phyloP scores from a whole-genome alignment of 2,888 invertebrate genomes.

The Mythimna loreyi region DNA sequence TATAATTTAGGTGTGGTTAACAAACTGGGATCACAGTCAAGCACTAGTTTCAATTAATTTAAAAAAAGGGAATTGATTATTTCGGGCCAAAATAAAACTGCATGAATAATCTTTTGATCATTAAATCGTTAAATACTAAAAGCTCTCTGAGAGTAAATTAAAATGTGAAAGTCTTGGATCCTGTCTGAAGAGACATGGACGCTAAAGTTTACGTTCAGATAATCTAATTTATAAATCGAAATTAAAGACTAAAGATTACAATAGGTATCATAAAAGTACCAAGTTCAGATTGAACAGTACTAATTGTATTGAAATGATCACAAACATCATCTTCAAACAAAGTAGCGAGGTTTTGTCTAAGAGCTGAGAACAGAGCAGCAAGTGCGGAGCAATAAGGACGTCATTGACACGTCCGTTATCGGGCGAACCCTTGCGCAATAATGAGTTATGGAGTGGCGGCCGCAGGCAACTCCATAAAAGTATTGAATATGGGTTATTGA shows the following conservation, averaged over 20 bases:
- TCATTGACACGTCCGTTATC: conserved; percentile 78
- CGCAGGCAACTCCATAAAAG: conserved; percentile 87
- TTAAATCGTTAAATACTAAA: neutral
- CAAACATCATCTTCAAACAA: conserved; percentile 4
- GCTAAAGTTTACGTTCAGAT: neutral
- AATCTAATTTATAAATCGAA: too few relatives aligned
- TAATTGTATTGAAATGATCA: conserved; percentile 11
- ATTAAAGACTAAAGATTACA: neutral
- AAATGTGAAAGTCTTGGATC: neutral
- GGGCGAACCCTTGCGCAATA: conserved; percentile 83
- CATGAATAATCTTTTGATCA: neutral
- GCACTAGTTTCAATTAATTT: too few relatives aligned
- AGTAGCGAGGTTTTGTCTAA: conserved; percentile 3
- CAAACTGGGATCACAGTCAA: too few relatives aligned
- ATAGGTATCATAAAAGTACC: neutral
- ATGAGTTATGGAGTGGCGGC: conserved; percentile 87
- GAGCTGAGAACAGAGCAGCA: conserved; percentile 54
- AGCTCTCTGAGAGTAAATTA: neutral
- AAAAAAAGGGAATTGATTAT: too few relatives aligned
- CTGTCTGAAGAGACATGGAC: neutral
- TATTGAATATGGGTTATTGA: conserved; percentile 89
- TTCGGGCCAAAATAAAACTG: neutral
- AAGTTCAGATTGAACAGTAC: neutral
- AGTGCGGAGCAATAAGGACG: conserved; percentile 75
- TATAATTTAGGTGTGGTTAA: too few relatives aligned